A percentile compares a stretch with the other conserved stretches of the same genome.
Evolutionary conservation across 2,888 invertebrate genomes (phyloP).

Genomic region (Oconnorella tubifera): DNA sequence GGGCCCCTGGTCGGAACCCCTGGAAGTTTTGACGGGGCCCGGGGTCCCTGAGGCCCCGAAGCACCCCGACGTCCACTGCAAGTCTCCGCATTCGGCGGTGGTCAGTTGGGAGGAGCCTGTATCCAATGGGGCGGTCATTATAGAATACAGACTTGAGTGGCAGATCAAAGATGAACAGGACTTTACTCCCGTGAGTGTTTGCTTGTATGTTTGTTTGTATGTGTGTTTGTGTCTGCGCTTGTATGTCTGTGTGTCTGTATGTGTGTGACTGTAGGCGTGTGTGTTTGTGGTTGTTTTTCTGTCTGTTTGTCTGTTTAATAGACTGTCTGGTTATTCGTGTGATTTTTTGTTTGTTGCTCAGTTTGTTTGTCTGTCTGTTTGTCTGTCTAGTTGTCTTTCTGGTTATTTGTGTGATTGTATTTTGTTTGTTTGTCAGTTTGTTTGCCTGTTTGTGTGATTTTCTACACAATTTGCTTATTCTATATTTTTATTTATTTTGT

Average conservation of each 20-base stretch:
- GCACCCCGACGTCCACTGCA: slow-evolving; percentile 62
- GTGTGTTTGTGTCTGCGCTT: too few relatives aligned
- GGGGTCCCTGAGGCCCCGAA: slow-evolving; percentile 76
- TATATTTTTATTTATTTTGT: too few relatives aligned
- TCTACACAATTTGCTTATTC: too few relatives aligned
- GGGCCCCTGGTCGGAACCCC: slow-evolving; percentile 72
- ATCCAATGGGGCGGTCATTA: slow-evolving; percentile 75
- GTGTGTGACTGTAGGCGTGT: not conserved
- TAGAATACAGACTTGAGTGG: slow-evolving; percentile 73
- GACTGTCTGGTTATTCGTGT: too few relatives aligned
- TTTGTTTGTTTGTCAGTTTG: too few relatives aligned
- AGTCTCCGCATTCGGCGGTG: slow-evolving; percentile 67
- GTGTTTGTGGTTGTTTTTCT: not conserved
- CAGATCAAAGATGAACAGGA: slow-evolving; percentile 45
- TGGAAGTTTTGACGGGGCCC: slow-evolving; percentile 73
- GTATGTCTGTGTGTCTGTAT: not conserved
- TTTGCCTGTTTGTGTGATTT: too few relatives aligned
- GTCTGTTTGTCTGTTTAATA: too few relatives aligned
- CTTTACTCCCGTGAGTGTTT: slow-evolving; percentile 44
- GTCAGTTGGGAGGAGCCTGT: slow-evolving; percentile 76
- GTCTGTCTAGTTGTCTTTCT: too few relatives aligned
- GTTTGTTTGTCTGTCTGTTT: too few relatives aligned
- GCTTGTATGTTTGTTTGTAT: not conserved
- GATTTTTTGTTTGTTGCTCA: too few relatives aligned
- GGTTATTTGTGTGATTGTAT: too few relatives aligned